These are phyloP conservation scores for Idaea straminata DNA, from an alignment of 2,888 invertebrate genomes.

Conservation along the genomic window DNA sequence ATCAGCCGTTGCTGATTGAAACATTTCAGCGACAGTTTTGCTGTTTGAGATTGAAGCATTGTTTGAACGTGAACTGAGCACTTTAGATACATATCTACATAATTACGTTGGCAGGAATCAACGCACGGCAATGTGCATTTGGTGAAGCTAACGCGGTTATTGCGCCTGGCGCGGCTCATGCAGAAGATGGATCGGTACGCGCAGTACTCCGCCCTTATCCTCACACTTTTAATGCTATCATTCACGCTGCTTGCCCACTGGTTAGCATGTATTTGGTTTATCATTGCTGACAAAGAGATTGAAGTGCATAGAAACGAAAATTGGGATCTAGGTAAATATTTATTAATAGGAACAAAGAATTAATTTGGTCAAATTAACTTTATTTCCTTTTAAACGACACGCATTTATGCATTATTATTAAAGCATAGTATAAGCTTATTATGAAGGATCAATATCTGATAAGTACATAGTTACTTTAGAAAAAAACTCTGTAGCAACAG, in stretches of 20 bases:
- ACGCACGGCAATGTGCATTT: conserved; percentile 91
- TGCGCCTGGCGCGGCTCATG: conserved; percentile 92
- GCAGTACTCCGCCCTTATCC: conserved; percentile 96
- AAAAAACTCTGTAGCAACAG: background rate
- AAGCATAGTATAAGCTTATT: background rate
- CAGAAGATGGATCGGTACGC: conserved; percentile 99
- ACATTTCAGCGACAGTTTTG: no score
- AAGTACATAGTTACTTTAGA: background rate
- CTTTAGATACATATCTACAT: no score
- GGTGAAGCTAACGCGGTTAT: conserved; percentile 93
- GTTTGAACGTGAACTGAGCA: no score
- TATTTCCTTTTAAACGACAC: no score
- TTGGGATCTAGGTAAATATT: conserved; percentile 91
- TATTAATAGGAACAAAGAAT: no score
- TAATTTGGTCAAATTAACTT: no score
- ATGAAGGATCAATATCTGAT: background rate
- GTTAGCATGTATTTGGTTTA: conserved; percentile 98
- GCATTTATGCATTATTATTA: no score
- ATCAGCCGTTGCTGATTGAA: no score
- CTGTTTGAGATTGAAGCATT: no score
- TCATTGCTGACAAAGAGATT: conserved; percentile 94
- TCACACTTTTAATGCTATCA: conserved; percentile 95
- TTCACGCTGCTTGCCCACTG: conserved; percentile 97
- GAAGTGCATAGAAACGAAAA: conserved; percentile 85
- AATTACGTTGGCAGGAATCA: conserved; percentile 78